Conservation (phyloP, 2,797 vertebrate species). For the Mastacembelus armatus region DNA sequence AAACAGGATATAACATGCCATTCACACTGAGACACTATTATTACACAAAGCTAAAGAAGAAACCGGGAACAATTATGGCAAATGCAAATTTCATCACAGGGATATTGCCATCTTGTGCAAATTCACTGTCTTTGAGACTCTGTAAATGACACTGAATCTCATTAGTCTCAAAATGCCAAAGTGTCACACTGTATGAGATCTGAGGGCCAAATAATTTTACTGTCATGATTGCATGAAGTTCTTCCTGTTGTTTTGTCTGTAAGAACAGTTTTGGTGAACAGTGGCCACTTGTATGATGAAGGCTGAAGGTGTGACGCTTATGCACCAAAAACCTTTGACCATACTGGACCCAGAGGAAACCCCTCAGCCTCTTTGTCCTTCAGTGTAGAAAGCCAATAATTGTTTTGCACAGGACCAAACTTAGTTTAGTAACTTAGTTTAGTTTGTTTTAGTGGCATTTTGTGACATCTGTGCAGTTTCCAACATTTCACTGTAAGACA, state of each 20-base stretch:
- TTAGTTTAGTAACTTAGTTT: no score
- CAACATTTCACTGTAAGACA: no score
- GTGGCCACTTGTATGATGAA: no score
- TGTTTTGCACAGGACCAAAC: no score
- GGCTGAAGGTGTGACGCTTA: no score
- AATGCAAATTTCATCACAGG: constrained; percentile 63
- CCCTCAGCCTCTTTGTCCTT: no score
- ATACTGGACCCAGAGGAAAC: no score
- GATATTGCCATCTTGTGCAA: constrained; percentile 52
- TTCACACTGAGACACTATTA: constrained; percentile 58
- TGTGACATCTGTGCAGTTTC: no score
- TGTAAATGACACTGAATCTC: constrained; percentile 69
- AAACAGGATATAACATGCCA: constrained; percentile 61
- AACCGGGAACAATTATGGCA: constrained; percentile 47
- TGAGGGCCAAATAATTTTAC: constrained; percentile 28
- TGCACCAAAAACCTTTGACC: no score
- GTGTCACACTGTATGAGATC: constrained; percentile 43
- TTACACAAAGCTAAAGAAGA: constrained; percentile 42
- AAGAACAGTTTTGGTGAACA: constrained; percentile 2
- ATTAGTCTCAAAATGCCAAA: constrained; percentile 73
- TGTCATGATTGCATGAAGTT: not conserved
- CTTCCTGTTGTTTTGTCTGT: not conserved
- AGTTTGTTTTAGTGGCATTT: no score
- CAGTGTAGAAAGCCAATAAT: no score
- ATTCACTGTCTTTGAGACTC: constrained; percentile 65